These are phyloP conservation scores for Calyptommatus sinebrachiatus DNA, from an alignment of 2,113 vertebrate genomes.

Conservation along the genomic window DNA sequence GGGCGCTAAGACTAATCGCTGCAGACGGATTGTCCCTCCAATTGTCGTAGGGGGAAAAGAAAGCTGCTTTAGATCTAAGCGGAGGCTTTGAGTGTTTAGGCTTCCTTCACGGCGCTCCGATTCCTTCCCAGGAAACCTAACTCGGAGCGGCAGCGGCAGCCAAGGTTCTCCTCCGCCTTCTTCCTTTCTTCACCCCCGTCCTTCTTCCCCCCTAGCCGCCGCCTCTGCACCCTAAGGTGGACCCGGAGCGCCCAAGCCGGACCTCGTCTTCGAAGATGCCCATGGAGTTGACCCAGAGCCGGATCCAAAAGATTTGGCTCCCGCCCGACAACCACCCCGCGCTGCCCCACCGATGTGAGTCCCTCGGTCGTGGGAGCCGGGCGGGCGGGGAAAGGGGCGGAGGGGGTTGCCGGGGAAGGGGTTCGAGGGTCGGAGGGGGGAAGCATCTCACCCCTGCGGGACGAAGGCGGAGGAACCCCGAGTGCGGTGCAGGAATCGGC, in stretches of 20 bases:
- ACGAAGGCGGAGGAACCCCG: too few relatives aligned
- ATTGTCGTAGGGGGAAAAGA: background rate
- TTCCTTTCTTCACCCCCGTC: too few relatives aligned
- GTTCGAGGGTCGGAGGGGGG: background rate
- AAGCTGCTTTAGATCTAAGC: background rate
- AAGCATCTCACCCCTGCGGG: too few relatives aligned
- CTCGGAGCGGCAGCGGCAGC: background rate
- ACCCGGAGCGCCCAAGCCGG: background rate
- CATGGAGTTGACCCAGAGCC: conserved; percentile 80
- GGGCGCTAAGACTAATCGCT: too few relatives aligned
- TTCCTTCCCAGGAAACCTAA: too few relatives aligned
- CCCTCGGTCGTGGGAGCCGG: background rate
- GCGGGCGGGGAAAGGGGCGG: too few relatives aligned
- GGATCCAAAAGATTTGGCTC: conserved; percentile 86
- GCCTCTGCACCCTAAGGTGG: background rate
- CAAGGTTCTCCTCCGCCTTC: background rate
- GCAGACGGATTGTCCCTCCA: background rate
- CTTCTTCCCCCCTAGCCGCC: background rate
- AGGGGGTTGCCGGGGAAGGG: background rate
- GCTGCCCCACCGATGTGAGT: conserved; percentile 67
- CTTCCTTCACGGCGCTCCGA: background rate
- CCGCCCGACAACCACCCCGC: conserved; percentile 74
- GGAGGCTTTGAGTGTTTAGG: background rate
- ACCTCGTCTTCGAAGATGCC: conserved; percentile 65
- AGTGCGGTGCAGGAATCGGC: too few relatives aligned